These are phyloP conservation scores for Vicugna pacos DNA, from an alignment of 2,113 vertebrate genomes.

Conservation along the genomic window DNA sequence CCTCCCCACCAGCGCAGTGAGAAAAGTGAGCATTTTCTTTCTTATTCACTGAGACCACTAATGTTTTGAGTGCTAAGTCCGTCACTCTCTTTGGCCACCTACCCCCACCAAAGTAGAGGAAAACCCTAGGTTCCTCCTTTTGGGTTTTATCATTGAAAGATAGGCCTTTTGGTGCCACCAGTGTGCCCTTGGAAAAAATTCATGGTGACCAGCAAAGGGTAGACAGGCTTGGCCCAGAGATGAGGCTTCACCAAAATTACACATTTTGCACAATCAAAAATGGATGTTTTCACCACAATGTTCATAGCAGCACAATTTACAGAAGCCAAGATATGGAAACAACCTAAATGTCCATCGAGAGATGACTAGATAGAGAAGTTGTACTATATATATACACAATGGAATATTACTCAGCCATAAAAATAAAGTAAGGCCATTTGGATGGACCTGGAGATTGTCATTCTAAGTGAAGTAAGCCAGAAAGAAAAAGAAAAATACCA, in stretches of 20 bases:
- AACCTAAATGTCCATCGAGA: too few species aligned
- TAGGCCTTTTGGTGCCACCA: not conserved
- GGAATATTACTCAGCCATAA: too few species aligned
- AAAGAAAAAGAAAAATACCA: too few species aligned
- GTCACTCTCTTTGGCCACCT: not conserved
- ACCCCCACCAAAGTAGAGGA: not conserved
- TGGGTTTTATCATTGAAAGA: not conserved
- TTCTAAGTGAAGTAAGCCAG: too few species aligned
- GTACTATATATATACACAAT: too few species aligned
- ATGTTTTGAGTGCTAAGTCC: not conserved
- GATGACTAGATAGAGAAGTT: too few species aligned
- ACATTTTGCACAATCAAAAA: not conserved
- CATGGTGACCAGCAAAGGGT: not conserved
- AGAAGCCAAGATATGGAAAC: too few species aligned
- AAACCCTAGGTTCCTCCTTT: not conserved
- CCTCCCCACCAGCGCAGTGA: not conserved
- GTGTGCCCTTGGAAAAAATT: not conserved
- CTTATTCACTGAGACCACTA: not conserved
- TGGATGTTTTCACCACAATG: not conserved
- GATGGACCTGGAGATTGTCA: too few species aligned
- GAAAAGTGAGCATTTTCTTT: constrained; percentile 1
- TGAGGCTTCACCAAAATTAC: not conserved
- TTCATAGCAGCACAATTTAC: too few species aligned
- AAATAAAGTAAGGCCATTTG: too few species aligned
- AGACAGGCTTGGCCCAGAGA: not conserved